These are phyloP conservation scores for Psettodes erumei DNA, from an alignment of 2,113 vertebrate species.

Conservation along the genomic window DNA sequence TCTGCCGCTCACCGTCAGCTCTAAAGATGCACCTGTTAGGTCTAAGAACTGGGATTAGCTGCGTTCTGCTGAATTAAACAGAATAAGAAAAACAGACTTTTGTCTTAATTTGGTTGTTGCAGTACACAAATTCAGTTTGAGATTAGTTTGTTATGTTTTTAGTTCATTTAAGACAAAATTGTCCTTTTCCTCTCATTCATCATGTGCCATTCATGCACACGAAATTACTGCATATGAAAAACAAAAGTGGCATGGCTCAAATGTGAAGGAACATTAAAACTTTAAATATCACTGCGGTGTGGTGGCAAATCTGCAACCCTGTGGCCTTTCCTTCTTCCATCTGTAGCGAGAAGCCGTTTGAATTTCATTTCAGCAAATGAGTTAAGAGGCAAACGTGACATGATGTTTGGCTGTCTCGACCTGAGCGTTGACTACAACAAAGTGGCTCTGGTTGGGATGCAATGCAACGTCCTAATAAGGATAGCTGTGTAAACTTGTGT, in stretches of 20 bases:
- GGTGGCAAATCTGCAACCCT: neutral
- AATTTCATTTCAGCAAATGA: too few relatives aligned
- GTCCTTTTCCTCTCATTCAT: neutral
- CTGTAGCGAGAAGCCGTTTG: neutral
- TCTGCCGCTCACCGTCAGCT: too few relatives aligned
- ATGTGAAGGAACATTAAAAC: neutral
- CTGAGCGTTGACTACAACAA: too few relatives aligned
- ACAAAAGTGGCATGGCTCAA: neutral
- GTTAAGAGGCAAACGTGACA: too few relatives aligned
- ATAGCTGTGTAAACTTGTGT: neutral
- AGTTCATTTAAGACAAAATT: neutral
- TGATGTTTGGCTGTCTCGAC: too few relatives aligned
- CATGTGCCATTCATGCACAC: neutral
- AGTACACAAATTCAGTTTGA: neutral
- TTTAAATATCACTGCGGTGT: neutral
- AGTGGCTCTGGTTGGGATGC: too few relatives aligned
- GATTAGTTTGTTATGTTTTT: neutral
- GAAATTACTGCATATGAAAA: too few relatives aligned
- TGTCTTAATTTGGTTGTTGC: neutral
- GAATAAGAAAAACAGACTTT: neutral
- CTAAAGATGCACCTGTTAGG: neutral
- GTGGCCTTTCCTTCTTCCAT: neutral
- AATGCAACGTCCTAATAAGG: neutral
- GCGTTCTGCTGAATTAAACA: neutral
- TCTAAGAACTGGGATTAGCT: neutral